phyloP scores from a whole-genome alignment of 2,888 invertebrate genomes.

The Zhengitettix transpicula region DNA sequence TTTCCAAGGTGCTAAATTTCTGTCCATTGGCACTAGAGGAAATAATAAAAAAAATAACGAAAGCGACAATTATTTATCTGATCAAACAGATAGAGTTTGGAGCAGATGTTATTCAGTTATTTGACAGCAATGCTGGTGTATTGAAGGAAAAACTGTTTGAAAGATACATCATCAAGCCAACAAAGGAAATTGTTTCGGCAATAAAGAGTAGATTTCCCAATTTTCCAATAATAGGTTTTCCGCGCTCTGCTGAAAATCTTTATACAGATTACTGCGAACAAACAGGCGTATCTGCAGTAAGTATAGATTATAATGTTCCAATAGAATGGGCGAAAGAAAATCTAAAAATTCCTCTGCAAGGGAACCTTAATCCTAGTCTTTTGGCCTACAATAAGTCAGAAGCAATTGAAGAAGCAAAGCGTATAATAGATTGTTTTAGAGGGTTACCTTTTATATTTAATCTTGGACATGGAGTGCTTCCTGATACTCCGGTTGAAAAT shows the following conservation, averaged over 20 bases:
- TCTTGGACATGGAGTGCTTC: too few relatives aligned
- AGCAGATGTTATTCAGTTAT: neutral
- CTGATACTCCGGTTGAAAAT: too few relatives aligned
- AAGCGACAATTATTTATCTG: neutral
- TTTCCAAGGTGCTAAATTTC: neutral
- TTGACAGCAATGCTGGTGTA: neutral
- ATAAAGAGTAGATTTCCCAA: neutral
- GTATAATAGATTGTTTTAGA: too few relatives aligned
- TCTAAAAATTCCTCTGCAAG: neutral
- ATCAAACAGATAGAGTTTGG: neutral
- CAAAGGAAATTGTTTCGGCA: neutral
- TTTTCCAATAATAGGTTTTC: neutral
- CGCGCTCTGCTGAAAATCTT: neutral
- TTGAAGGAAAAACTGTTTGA: neutral
- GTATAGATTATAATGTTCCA: neutral
- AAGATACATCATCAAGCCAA: neutral
- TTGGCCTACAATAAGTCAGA: neutral
- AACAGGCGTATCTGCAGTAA: neutral
- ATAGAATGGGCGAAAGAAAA: neutral
- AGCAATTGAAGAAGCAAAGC: too few relatives aligned
- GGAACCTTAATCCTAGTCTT: neutral
- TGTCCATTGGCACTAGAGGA: neutral
- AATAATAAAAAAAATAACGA: neutral
- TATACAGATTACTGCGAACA: neutral
- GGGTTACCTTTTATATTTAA: too few relatives aligned